phyloP scores from a whole-genome alignment of 2,888 invertebrate genomes.

The Ectemnius lituratus region DNA sequence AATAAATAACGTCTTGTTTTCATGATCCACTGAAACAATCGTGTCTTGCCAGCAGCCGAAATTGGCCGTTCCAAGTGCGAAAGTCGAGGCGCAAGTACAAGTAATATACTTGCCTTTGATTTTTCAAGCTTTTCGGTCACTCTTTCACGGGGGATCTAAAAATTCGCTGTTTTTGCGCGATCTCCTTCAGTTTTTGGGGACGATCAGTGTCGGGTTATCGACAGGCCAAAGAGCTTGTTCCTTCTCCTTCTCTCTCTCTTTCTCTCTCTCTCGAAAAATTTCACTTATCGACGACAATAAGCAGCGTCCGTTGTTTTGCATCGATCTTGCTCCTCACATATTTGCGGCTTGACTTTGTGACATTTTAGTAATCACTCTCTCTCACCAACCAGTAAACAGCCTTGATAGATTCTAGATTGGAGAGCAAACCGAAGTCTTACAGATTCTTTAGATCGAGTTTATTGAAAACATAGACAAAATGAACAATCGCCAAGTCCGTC shows the following conservation, averaged over 20 bases:
- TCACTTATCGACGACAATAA: slow-evolving; percentile 18
- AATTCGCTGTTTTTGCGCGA: no score
- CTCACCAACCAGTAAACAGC: slow-evolving; percentile 8
- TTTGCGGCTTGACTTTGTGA: slow-evolving; percentile 7
- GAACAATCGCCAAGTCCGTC: background rate
- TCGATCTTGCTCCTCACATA: background rate
- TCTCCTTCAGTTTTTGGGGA: no score
- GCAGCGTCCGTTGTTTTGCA: slow-evolving; percentile 11
- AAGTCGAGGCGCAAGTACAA: background rate
- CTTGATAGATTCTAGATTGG: background rate
- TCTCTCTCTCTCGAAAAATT: background rate
- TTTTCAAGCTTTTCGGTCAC: no score
- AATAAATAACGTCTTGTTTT: slow-evolving; percentile 35
- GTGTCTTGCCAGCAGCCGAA: background rate
- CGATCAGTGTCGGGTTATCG: slow-evolving; percentile 6
- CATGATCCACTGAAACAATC: background rate
- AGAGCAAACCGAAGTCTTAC: background rate
- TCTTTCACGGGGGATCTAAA: no score
- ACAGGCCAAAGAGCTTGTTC: background rate
- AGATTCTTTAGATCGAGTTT: background rate
- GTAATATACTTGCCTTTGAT: background rate
- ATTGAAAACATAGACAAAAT: background rate
- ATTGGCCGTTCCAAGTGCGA: background rate
- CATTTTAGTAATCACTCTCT: slow-evolving; percentile 12
- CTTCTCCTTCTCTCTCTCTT: background rate